phyloP scores from a whole-genome alignment of 2,888 invertebrate genomes.

The Cryptops parisi region DNA sequence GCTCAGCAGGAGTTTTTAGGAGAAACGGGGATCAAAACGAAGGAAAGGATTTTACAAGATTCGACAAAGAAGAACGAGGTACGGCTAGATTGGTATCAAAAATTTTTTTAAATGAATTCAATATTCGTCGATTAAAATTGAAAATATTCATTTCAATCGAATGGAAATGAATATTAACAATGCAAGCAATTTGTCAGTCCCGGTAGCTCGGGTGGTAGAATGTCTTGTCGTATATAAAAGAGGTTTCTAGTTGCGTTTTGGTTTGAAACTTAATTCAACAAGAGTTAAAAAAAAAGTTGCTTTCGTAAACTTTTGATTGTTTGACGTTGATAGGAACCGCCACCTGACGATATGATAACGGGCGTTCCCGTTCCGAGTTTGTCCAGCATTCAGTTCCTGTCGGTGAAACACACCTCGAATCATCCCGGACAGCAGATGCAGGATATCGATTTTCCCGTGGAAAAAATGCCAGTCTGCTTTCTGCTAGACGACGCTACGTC shows the following conservation, averaged over 20 bases:
- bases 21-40: slow-evolving; percentile 48
- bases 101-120: no score
- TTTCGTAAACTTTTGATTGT: slow-evolving; percentile 13
- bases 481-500: slow-evolving; percentile 65
- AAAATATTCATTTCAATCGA: no score
- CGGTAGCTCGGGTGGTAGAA: no score
- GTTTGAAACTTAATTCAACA: no score
- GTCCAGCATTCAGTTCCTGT: slow-evolving; percentile 48
- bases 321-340: slow-evolving; percentile 41
- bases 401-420: slow-evolving; percentile 20
- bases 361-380: slow-evolving; percentile 61
- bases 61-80: slow-evolving; percentile 66
- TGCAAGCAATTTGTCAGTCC: no score
- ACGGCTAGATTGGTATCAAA: no score
- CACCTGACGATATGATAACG: slow-evolving; percentile 54
- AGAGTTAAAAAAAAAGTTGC: slow-evolving; percentile 11
- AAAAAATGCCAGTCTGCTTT: slow-evolving; percentile 53
- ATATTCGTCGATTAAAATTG: no score
- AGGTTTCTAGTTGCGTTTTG: background rate
- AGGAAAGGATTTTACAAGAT: slow-evolving; percentile 44
- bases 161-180: no score
- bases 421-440: slow-evolving; percentile 13
- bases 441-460: slow-evolving; percentile 25
- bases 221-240: no score
- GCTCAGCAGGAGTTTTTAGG: slow-evolving; percentile 50